Evolutionary conservation across 2,797 vertebrate genomes (phyloP), one percentile per base, ranked within the genome.

Genomic region (Lutjanus argentimaculatus): DNA sequence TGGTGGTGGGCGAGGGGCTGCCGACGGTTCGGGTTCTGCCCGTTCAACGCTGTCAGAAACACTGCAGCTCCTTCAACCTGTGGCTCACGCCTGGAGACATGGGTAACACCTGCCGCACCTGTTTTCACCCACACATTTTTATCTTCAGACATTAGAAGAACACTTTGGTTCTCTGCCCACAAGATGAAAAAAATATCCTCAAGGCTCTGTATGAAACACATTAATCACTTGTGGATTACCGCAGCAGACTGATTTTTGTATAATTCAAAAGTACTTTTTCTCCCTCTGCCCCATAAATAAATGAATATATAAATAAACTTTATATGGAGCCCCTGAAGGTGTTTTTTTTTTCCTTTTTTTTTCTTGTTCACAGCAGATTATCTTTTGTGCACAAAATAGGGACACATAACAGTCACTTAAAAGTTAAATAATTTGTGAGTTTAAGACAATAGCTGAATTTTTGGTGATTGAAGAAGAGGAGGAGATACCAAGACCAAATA

Each of bases 1-100:
- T 99, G 6, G 93, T 96, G 77, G 91, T 98, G 7, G 97, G 97
- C 2, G 97, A 97, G 0, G 98, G 98, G 0, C 94, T 95, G 57
- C 96, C 97, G 4, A 96, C 96, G 0, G 90, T 99, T 58, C 95
- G 95, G 36, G 93, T 98, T 8, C 89, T 94, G 64, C 97, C 98
- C 1, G 93, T 97, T 57, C 91, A 93, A 11, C 93, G 92, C 30
- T 99, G 98, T 89, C 96, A 95, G 80, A 96, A 91, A 87, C 97
- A 97, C 85, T 99, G 98, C 89, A 96, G 96, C 91, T 93, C 92
- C 22, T 94, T 98, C 90, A 95, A 94, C 73, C 86, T 97, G 82
- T 97, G 97, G 45, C 92, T 99, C 36, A 95, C 95, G 19, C 95
- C 96, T 2, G 98, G 98, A 68, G 97, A 98, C 91, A 80, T 98